Percentiles rank a stretch among this genome's conserved stretches.
Conservation (phyloP, 2,113 vertebrate species). For the Ondatra zibethicus region DNA sequence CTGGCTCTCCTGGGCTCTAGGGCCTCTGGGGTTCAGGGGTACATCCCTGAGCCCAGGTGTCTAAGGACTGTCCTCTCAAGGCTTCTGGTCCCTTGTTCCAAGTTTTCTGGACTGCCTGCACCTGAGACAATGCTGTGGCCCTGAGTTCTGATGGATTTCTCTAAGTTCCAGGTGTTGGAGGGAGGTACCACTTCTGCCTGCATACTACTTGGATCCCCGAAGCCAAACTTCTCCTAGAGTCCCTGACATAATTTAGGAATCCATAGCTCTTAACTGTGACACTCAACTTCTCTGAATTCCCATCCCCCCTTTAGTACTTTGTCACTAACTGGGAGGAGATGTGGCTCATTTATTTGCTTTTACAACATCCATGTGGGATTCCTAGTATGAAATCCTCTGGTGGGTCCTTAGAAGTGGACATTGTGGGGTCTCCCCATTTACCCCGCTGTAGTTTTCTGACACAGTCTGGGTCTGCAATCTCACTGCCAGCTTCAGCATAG, state of each 20-base stretch:
- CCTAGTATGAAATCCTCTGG: neutral
- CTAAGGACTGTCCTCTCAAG: neutral
- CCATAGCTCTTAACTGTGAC: neutral
- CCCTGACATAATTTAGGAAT: neutral
- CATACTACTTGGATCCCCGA: neutral
- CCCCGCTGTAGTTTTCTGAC: neutral
- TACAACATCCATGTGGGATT: neutral
- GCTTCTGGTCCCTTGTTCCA: too few species aligned
- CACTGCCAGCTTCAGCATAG: constrained; percentile 19
- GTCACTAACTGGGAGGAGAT: neutral
- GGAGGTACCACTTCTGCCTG: neutral
- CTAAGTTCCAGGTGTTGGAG: neutral
- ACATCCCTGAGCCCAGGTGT: neutral
- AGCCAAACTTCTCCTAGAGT: neutral
- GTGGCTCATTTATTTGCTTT: neutral
- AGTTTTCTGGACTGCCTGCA: neutral
- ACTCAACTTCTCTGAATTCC: neutral
- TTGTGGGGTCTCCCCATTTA: neutral
- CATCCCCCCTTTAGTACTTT: neutral
- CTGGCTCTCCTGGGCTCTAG: neutral
- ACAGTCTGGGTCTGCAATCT: neutral
- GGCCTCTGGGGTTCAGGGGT: neutral
- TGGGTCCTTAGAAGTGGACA: neutral
- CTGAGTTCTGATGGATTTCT: neutral
- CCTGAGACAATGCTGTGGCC: too few species aligned